Evolutionary conservation across 2,888 invertebrate species (phyloP).

Genomic region (Nipponacmea schrenckii): DNA sequence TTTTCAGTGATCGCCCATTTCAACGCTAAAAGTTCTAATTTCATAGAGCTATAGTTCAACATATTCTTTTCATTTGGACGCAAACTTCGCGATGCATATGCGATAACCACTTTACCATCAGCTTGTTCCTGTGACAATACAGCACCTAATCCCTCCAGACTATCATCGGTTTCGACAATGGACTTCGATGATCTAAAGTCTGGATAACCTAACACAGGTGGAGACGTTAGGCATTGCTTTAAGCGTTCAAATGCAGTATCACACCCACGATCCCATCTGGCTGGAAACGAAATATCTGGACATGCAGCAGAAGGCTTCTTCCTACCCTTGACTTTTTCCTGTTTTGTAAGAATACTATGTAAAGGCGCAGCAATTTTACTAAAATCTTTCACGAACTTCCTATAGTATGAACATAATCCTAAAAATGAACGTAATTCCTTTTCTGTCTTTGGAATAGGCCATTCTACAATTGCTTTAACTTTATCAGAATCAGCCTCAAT

Average conservation of each 20-base stretch:
- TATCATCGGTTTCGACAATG: slow-evolving; percentile 36
- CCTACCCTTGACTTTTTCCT: background rate
- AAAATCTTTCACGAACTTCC: slow-evolving; percentile 27
- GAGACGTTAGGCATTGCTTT: slow-evolving; percentile 23
- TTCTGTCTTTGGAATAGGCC: slow-evolving; percentile 21
- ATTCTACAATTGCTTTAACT: slow-evolving; percentile 26
- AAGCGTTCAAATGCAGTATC: slow-evolving; percentile 27
- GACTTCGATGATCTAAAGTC: slow-evolving; percentile 33
- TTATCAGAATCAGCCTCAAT: slow-evolving; percentile 31
- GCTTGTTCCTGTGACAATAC: slow-evolving; percentile 36
- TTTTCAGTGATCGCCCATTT: slow-evolving; percentile 35
- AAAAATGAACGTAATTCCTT: slow-evolving; percentile 22
- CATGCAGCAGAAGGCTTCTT: background rate
- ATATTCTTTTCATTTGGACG: slow-evolving; percentile 32
- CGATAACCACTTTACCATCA: slow-evolving; percentile 26
- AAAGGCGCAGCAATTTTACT: slow-evolving; percentile 29
- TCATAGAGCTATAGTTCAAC: slow-evolving; percentile 33
- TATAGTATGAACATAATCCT: slow-evolving; percentile 30
- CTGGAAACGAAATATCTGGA: background rate
- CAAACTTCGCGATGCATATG: slow-evolving; percentile 32
- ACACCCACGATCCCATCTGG: slow-evolving; percentile 20
- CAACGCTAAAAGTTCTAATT: slow-evolving; percentile 34
- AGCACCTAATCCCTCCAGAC: slow-evolving; percentile 28
- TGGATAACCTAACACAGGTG: slow-evolving; percentile 33
- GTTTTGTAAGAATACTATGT: slow-evolving; percentile 5